Percentiles rank a stretch among this genome's conserved stretches.
Evolutionary conservation across 2,888 invertebrate species (phyloP).

Genomic region (Leptinotarsa haldemani): DNA sequence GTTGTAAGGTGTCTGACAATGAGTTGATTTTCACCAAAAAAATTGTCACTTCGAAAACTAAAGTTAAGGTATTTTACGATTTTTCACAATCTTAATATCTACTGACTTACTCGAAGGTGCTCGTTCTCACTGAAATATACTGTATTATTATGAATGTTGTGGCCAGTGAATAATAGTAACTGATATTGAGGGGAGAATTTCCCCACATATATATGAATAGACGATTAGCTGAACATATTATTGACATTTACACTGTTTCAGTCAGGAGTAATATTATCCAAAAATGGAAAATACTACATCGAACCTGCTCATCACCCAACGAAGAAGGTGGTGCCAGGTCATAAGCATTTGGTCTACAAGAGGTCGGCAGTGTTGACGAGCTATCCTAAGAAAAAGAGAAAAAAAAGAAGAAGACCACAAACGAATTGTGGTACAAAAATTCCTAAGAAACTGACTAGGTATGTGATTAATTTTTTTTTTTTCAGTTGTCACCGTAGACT

Average conservation of each 20-base stretch:
- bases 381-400: conserved; percentile 62
- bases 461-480: conserved; percentile 42
- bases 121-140: too few relatives aligned
- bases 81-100: too few relatives aligned
- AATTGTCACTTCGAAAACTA: too few relatives aligned
- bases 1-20: too few relatives aligned
- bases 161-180: too few relatives aligned
- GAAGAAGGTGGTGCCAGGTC: conserved; percentile 63
- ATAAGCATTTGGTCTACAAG: conserved; percentile 77
- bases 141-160: too few relatives aligned
- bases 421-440: conserved; percentile 71
- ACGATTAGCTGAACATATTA: too few relatives aligned
- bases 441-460: conserved; percentile 67
- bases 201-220: too few relatives aligned
- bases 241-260: conserved; percentile 56
- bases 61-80: too few relatives aligned
- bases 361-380: conserved; percentile 72
- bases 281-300: conserved; percentile 77
- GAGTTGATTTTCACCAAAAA: too few relatives aligned
- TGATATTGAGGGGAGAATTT: too few relatives aligned
- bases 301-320: conserved; percentile 75
- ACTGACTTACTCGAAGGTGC: too few relatives aligned
- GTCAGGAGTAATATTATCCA: conserved; percentile 77
- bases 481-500: neutral
- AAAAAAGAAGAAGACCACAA: conserved; percentile 67